A percentile compares a stretch with the other conserved stretches of the same genome.
Evolutionary conservation across 2,797 vertebrate species (phyloP).

Genomic region (Taeniopygia guttata): DNA sequence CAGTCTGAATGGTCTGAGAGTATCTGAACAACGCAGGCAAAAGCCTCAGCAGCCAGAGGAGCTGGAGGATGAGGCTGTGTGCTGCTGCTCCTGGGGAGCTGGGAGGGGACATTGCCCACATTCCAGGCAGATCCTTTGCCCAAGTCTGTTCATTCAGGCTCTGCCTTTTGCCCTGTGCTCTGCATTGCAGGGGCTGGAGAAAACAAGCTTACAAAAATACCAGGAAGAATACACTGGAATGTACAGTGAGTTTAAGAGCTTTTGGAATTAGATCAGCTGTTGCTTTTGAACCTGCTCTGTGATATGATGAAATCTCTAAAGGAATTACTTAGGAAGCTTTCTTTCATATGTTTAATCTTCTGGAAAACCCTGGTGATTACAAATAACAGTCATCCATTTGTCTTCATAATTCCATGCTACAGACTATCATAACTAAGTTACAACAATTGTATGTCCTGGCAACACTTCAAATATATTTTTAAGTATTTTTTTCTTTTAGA

Average conservation of each 20-base stretch:
- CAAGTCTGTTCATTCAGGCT: constrained; percentile 24
- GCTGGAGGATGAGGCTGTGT: not conserved
- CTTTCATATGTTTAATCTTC: constrained; percentile 67
- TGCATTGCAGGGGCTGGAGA: not conserved
- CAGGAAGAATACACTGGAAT: constrained; percentile 54
- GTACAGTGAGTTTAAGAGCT: constrained; percentile 61
- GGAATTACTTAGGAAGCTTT: constrained; percentile 67
- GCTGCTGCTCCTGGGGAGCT: not conserved
- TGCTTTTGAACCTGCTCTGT: constrained; percentile 67
- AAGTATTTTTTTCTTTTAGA: constrained; percentile 68
- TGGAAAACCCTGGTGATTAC: constrained; percentile 63
- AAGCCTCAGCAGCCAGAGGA: not conserved
- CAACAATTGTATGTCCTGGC: constrained; percentile 64
- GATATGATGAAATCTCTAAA: constrained; percentile 61
- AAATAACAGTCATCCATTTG: constrained; percentile 67
- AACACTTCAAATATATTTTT: constrained; percentile 68
- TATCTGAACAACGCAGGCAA: not conserved
- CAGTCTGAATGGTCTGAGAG: not conserved
- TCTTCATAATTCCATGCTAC: constrained; percentile 62
- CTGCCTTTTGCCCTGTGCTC: constrained; percentile 16
- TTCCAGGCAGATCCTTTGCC: constrained; percentile 25
- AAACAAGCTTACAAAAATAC: constrained; percentile 48
- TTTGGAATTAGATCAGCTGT: constrained; percentile 65
- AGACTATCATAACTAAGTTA: constrained; percentile 68
- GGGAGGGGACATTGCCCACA: constrained; percentile 3